Conservation (phyloP, 1,140 invertebrate genomes). For the Drosophila kurseongensis region DNA sequence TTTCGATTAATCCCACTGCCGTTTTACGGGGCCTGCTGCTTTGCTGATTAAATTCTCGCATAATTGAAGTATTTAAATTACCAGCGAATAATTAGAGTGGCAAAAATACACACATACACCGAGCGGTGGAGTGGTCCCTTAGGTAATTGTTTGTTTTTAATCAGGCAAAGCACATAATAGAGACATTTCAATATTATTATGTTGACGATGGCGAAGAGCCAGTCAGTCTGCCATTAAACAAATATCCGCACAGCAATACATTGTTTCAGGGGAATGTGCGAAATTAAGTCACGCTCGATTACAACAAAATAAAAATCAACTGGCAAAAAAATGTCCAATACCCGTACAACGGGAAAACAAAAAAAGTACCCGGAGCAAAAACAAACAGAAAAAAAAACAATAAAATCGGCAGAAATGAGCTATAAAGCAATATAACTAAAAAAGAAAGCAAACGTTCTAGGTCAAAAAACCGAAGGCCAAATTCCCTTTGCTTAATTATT, state of each 20-base stretch:
- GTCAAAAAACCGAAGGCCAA: neutral
- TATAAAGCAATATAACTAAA: constrained; percentile 29
- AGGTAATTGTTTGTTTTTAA: constrained; percentile 79
- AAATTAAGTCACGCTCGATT: constrained; percentile 69
- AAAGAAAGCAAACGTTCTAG: constrained; percentile 22
- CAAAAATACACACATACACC: constrained; percentile 4
- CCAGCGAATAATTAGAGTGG: constrained; percentile 49
- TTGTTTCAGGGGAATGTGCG: constrained; percentile 45
- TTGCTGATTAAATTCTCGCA: constrained; percentile 49
- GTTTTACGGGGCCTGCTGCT: constrained; percentile 16
- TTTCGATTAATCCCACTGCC: constrained; percentile 50
- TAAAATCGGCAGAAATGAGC: constrained; percentile 27
- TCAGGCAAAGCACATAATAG: constrained; percentile 75
- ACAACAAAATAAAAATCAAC: constrained; percentile 47
- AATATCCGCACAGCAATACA: constrained; percentile 48
- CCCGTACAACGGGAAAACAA: constrained; percentile 22
- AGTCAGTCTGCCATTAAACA: constrained; percentile 47
- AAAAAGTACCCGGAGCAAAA: constrained; percentile 47
- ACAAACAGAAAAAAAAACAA: constrained; percentile 42
- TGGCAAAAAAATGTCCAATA: constrained; percentile 16
- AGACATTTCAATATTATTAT: constrained; percentile 61
- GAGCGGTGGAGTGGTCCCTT: constrained; percentile 29
- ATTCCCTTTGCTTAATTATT: constrained; percentile 13
- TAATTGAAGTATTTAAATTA: constrained; percentile 77
- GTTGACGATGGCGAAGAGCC: constrained; percentile 42